phyloP scores from a whole-genome alignment of 2,113 vertebrate species.

The Morone saxatilis region DNA sequence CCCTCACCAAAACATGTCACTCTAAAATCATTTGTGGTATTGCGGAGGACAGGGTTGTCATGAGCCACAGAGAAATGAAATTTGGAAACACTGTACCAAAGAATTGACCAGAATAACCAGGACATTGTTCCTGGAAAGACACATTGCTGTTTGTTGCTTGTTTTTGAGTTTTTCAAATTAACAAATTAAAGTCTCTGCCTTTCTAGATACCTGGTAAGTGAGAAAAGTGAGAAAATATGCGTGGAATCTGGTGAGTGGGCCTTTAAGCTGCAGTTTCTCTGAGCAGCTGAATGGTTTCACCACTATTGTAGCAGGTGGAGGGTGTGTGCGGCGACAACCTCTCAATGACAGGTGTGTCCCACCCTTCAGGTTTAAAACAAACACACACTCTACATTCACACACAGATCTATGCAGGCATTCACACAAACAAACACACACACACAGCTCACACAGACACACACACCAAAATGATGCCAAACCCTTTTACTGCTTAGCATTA shows the following conservation, averaged over 20 bases:
- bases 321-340: conserved; percentile 38
- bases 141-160: too few species aligned
- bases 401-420: conserved; percentile 17
- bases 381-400: background rate
- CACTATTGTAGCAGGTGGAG: background rate
- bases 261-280: background rate
- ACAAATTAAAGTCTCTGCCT: too few species aligned
- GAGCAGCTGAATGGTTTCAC: background rate
- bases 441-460: background rate
- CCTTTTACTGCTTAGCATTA: background rate
- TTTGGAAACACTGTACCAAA: background rate
- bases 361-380: conserved; percentile 54
- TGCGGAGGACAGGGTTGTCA: too few species aligned
- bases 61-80: background rate
- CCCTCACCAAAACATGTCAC: background rate
- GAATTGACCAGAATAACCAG: background rate
- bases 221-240: background rate
- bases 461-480: conserved; percentile 13
- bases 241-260: background rate
- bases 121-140: background rate
- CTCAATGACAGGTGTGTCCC: conserved; percentile 43
- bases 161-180: too few species aligned
- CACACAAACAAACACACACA: background rate
- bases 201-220: too few species aligned
- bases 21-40: background rate